Percentiles rank a stretch among this genome's conserved stretches.
These are phyloP conservation scores for Drosophila histrio DNA, from an alignment of 2,888 invertebrate species.

Conservation along the genomic window DNA sequence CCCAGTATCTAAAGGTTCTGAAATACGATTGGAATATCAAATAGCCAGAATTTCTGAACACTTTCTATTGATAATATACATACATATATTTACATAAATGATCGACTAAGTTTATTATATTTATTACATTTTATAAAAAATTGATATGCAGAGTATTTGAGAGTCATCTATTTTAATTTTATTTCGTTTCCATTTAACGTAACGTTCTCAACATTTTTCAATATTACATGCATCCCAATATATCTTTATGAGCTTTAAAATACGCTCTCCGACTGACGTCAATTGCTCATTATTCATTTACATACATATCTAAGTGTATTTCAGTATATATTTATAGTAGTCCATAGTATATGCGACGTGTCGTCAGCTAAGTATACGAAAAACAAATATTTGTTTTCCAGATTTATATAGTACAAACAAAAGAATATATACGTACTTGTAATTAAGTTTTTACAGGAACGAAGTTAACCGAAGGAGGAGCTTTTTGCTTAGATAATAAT, in stretches of 20 bases:
- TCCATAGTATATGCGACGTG: slow-evolving; percentile 4
- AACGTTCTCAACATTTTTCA: neutral
- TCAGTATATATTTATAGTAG: neutral
- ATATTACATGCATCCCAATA: neutral
- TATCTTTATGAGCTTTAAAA: slow-evolving; percentile 3
- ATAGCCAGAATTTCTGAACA: neutral
- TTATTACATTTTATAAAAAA: neutral
- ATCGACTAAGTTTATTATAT: neutral
- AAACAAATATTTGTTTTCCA: neutral
- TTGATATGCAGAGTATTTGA: neutral
- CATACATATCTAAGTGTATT: neutral
- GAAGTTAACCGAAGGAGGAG: neutral
- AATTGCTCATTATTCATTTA: slow-evolving; percentile 34
- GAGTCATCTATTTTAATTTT: neutral
- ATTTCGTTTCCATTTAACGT: neutral
- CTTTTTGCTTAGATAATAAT: neutral
- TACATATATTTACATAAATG: too few relatives aligned
- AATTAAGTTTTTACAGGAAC: neutral
- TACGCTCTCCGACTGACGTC: slow-evolving; percentile 40
- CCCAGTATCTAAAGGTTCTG: neutral
- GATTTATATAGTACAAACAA: neutral
- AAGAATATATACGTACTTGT: neutral
- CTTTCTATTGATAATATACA: neutral
- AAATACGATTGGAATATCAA: neutral
- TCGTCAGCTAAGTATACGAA: neutral